These are phyloP conservation scores for Lates calcarifer DNA, from an alignment of 2,113 vertebrate genomes.

Conservation along the genomic window DNA sequence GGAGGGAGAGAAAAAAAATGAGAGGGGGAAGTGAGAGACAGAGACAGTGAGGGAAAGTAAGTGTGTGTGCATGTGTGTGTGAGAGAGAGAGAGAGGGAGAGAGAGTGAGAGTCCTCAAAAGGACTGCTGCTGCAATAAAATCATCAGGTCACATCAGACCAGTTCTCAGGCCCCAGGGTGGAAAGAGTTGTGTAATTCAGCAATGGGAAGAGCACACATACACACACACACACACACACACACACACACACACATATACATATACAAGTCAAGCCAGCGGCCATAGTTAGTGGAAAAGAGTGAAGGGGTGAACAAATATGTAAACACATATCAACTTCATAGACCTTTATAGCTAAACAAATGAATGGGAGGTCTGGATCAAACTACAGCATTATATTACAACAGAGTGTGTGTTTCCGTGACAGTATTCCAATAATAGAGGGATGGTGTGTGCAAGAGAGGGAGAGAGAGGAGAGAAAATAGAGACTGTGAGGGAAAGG, in stretches of 20 bases:
- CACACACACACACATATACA: slow-evolving; percentile 14
- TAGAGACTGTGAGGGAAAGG: slow-evolving; percentile 31
- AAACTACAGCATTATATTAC: slow-evolving; percentile 72
- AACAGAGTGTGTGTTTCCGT: slow-evolving; percentile 66
- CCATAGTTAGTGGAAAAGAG: slow-evolving; percentile 80
- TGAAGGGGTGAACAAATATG: slow-evolving; percentile 81
- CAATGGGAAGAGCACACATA: slow-evolving; percentile 51
- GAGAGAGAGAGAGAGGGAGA: slow-evolving; percentile 25
- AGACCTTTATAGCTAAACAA: slow-evolving; percentile 81
- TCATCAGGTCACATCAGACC: slow-evolving; percentile 85
- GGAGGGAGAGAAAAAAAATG: slow-evolving; percentile 55
- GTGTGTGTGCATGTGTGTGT: slow-evolving; percentile 22
- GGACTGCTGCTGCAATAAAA: slow-evolving; percentile 82
- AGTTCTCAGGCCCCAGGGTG: slow-evolving; percentile 81
- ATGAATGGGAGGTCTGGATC: slow-evolving; percentile 83
- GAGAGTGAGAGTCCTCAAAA: slow-evolving; percentile 68
- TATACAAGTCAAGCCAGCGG: slow-evolving; percentile 47
- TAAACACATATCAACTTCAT: slow-evolving; percentile 81
- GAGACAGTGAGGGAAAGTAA: slow-evolving; percentile 47
- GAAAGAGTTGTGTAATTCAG: slow-evolving; percentile 85
- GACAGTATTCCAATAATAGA: slow-evolving; percentile 67
- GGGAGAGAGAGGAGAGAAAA: slow-evolving; percentile 18
- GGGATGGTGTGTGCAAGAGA: slow-evolving; percentile 32
- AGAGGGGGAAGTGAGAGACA: slow-evolving; percentile 63
- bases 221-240: slow-evolving; percentile 30